Base-by-base conservation (phyloP, 2,888 invertebrate genomes). In the Tanypteryx hageni region DNA sequence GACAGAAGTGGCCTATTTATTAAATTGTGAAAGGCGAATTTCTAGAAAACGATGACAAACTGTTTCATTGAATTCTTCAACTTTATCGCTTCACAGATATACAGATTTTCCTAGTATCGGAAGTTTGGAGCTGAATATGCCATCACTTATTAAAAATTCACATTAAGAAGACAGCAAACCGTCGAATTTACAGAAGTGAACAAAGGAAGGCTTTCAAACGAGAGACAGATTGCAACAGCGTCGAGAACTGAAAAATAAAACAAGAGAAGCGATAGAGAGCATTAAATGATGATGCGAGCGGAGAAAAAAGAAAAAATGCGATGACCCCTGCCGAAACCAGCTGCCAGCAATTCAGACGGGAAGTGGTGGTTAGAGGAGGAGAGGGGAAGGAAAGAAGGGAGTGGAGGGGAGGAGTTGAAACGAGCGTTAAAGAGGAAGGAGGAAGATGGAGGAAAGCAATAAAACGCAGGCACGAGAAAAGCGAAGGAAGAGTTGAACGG, bases 251-350 rank as follows among this genome's bases (percentile, higher is more conserved):
- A 27, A 27, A 76, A 76, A 27, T 27, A 76, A 27, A 14, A 76
- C 22, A 76, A 22, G 18, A 27, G 13, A 13, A 27, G 27, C 11
- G 76, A 11, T 1, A 44, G 44, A 44, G 76, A 68, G n/a, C 76
- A 27, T 76, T 13, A 76, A 76, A 76, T 89, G 89, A 89, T 86
- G 86, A 86, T 86, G 86, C 86, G 16, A 64, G 89, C 44, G 64
- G 44, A 44, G 64, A 89, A 89, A 89, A 64, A 89, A 58, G 16
- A 27, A 16, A 59, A 31, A 57, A 31, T 13, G 89, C 11, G 89
- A 64, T 89, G 89, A 89, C 89, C 89, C 64, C 64, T 14, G 58
- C 86, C 31, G 61, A 89, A 68, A 89, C 61, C 89, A 89, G 89
- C 89, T 89, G 89, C 68, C 56, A 44, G 64, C 64, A 89, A 64